These are phyloP conservation scores for Listrodromus nycthemerus DNA, from an alignment of 2,888 invertebrate genomes.

Conservation along the genomic window DNA sequence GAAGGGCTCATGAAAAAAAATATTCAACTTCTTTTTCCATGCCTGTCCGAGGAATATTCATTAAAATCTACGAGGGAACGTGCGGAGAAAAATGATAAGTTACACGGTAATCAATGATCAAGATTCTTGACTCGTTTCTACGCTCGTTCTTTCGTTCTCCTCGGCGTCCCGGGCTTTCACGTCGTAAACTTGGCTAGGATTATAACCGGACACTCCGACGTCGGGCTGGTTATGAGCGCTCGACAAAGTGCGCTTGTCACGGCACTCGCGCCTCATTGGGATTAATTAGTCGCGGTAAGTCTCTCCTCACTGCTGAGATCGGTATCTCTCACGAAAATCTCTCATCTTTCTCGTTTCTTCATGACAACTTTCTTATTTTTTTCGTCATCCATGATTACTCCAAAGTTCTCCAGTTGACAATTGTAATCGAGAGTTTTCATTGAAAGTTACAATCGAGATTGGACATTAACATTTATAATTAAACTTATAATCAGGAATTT, in stretches of 20 bases:
- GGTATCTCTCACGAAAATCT: slow-evolving; percentile 39
- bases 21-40: no score
- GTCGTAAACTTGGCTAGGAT: slow-evolving; percentile 47
- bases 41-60: no score
- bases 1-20: no score
- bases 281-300: slow-evolving; percentile 77
- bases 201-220: slow-evolving; percentile 70
- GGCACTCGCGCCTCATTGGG: slow-evolving; percentile 81
- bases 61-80: no score
- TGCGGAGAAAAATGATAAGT: no score
- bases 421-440: no score
- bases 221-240: slow-evolving; percentile 75
- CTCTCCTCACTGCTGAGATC: slow-evolving; percentile 40
- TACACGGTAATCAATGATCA: slow-evolving; percentile 55
- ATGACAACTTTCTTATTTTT: background rate
- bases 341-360: background rate
- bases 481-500: no score
- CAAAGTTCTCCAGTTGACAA: background rate
- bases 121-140: slow-evolving; percentile 50
- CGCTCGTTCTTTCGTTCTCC: slow-evolving; percentile 17
- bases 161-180: slow-evolving; percentile 38
- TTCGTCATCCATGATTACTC: background rate
- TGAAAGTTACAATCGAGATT: no score
- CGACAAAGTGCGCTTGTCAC: slow-evolving; percentile 82
- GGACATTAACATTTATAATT: no score